phyloP scores from a whole-genome alignment of 1,140 invertebrate species.

The Bombus sibiricus region DNA sequence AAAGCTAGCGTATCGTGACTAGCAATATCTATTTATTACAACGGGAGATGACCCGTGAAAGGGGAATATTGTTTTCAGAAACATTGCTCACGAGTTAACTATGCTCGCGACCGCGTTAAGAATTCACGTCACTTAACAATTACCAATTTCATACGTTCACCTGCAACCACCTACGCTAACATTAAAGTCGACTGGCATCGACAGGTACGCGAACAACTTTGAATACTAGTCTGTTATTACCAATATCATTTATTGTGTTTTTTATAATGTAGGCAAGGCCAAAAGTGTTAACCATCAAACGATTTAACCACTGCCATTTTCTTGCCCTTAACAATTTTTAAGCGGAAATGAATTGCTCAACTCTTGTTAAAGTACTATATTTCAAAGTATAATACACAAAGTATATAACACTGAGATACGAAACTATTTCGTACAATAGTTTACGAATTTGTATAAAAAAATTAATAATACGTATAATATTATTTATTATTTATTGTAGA shows the following conservation, averaged over 20 bases:
- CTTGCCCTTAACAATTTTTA: background rate
- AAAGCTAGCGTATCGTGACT: background rate
- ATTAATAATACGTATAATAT: background rate
- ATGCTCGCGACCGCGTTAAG: background rate
- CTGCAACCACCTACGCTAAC: conserved; percentile 56
- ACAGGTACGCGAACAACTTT: conserved; percentile 14
- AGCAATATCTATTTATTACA: no score
- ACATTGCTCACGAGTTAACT: background rate
- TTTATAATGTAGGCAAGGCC: background rate
- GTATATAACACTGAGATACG: background rate
- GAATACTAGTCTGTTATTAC: background rate
- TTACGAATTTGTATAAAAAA: background rate
- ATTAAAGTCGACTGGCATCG: conserved; percentile 48
- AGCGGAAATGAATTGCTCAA: background rate
- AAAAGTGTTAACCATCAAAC: background rate
- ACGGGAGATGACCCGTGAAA: background rate
- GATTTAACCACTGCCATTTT: background rate
- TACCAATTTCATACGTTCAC: conserved; percentile 64
- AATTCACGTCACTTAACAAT: conserved; percentile 16
- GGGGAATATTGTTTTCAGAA: background rate
- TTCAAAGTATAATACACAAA: background rate
- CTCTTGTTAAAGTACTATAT: background rate
- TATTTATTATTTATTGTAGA: background rate
- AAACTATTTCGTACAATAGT: background rate
- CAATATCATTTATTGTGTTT: background rate